A percentile compares a stretch with the other conserved stretches of the same genome.
Evolutionary conservation across 1,140 invertebrate genomes (phyloP).

Genomic region (Eriosoma lanigerum): DNA sequence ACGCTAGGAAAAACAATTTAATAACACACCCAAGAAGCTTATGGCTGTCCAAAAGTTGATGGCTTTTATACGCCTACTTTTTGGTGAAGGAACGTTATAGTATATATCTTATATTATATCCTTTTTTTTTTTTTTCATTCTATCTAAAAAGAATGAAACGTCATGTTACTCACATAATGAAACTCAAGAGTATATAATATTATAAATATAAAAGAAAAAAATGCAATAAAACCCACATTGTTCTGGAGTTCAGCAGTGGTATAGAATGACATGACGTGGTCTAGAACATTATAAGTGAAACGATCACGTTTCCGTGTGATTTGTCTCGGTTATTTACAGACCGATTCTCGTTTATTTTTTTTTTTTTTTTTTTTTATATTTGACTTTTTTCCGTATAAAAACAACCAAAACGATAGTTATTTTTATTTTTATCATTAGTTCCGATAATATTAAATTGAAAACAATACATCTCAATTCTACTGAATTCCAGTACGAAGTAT

Average conservation of each 20-base stretch:
- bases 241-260: slow-evolving; percentile 10
- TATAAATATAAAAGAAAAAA: neutral
- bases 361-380: neutral
- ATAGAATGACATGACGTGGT: slow-evolving; percentile 29
- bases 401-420: neutral
- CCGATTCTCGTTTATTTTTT: neutral
- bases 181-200: slow-evolving; percentile 22
- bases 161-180: slow-evolving; percentile 44
- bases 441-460: neutral
- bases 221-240: slow-evolving; percentile 41
- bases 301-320: slow-evolving; percentile 23
- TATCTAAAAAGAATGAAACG: slow-evolving; percentile 45
- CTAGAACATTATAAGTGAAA: slow-evolving; percentile 24
- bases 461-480: no score
- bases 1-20: slow-evolving; percentile 49
- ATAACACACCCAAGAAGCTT: slow-evolving; percentile 49
- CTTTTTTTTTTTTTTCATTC: slow-evolving; percentile 1
- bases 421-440: no score
- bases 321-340: slow-evolving; percentile 5
- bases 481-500: neutral
- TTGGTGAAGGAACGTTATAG: slow-evolving; percentile 25
- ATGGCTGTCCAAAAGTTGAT: slow-evolving; percentile 48
- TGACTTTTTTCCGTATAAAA: neutral
- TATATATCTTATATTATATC: slow-evolving; percentile 7
- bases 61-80: slow-evolving; percentile 44